phyloP scores from a whole-genome alignment of 2,888 invertebrate species.

The Tolmerus cingulatus region DNA sequence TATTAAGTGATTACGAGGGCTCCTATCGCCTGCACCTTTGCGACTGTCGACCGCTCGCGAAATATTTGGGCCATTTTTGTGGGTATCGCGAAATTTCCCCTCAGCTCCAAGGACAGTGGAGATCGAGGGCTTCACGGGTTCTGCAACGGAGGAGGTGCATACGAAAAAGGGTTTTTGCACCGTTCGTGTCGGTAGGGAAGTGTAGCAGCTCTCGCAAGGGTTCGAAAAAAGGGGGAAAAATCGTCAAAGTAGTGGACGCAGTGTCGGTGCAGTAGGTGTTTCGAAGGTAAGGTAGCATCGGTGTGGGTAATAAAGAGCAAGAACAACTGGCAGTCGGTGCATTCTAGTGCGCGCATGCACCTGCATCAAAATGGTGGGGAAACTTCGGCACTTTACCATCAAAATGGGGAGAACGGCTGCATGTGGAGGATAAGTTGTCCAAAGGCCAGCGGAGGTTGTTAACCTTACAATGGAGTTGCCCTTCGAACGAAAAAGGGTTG shows the following conservation, averaged over 20 bases:
- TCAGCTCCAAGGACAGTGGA: not conserved
- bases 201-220: not conserved
- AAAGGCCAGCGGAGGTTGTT: not conserved
- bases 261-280: not conserved
- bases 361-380: not conserved
- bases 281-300: not conserved
- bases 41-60: not conserved
- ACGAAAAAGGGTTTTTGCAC: not conserved
- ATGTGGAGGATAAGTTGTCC: not conserved
- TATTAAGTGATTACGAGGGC: not conserved
- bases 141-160: not conserved
- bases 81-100: not conserved
- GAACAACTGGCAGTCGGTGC: not conserved
- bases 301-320: not conserved
- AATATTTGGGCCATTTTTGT: not conserved
- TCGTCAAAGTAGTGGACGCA: not conserved
- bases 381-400: not conserved
- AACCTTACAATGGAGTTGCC: not conserved
- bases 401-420: not conserved
- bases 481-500: not conserved
- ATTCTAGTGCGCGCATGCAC: not conserved
- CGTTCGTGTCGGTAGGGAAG: not conserved
- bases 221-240: not conserved
- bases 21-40: not conserved
- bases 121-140: not conserved